Evolutionary conservation across 2,113 vertebrate species (phyloP), one percentile per base, ranked within the genome.

Genomic region (Meleagris gallopavo): DNA sequence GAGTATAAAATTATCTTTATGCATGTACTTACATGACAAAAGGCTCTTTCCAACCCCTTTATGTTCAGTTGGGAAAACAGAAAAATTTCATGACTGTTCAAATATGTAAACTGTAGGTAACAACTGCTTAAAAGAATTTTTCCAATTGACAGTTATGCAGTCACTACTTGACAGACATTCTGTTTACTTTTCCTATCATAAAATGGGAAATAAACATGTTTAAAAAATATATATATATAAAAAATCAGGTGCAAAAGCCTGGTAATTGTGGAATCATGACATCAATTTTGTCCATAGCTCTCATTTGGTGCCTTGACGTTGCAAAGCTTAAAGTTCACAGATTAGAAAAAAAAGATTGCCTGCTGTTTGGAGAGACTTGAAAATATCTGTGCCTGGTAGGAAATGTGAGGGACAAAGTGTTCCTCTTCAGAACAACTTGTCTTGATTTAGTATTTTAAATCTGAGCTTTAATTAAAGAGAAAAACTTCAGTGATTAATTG

Each of bases 381-480:
- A 94, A 95, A 92, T 92, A 80, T 62, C 74, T 89, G 7, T 24
- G 27, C n/a, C 27, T 89, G 67, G 71, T 66, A 87, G 84, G 93
- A 86, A 85, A 72, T 25, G 27, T 27, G 24, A 96, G 50, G 71
- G 71, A 79, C 78, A 88, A 92, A 96, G 24, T 87, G 64, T 46
- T 94, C 71, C 55, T 94, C 82, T 87, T 92, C 71, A 96, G 36
- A 94, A 80, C 1, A 13, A 17, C 38, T 94, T 83, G 38, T 76
- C 67, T 64, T 91, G 84, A 94, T 97, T 91, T 94, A 87, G 21
- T 71, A 17, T 86, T 87, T 89, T 77, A 91, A 92, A 75, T 87
- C 67, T 85, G 41, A 89, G 19, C 24, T 91, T 93, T 94, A 95
- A 97, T 95, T 94, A 95, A 86, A 80, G 34, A 84, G 73, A 50